phyloP scores from a whole-genome alignment of 2,113 vertebrate genomes.

The Aldabrachelys gigantea region DNA sequence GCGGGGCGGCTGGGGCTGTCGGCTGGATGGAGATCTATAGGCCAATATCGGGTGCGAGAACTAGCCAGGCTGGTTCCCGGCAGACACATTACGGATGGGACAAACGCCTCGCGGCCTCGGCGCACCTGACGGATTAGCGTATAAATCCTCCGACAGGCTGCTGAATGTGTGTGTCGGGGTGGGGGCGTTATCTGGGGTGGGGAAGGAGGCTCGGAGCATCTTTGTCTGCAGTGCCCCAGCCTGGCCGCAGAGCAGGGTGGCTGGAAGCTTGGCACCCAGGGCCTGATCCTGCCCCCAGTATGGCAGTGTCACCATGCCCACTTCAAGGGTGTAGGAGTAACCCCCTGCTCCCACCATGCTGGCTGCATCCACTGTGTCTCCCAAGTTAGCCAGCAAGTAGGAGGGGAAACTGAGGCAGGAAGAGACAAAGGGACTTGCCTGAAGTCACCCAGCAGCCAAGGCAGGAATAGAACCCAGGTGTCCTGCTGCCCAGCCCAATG shows the following conservation, averaged over 20 bases:
- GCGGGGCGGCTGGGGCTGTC: background rate
- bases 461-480: too few relatives aligned
- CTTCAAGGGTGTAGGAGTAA: too few relatives aligned
- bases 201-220: background rate
- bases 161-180: background rate
- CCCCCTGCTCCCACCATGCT: background rate
- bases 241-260: background rate
- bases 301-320: too few relatives aligned
- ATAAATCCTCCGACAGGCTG: background rate
- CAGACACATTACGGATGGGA: background rate
- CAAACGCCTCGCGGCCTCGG: background rate
- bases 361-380: background rate
- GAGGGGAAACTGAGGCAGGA: background rate
- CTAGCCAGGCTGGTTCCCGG: background rate
- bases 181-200: too few relatives aligned
- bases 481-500: background rate
- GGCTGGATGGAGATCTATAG: background rate
- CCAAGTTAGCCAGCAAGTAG: background rate
- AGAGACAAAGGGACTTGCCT: too few relatives aligned
- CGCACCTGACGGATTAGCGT: background rate
- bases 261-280: background rate
- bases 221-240: background rate
- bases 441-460: too few relatives aligned
- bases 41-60: background rate
- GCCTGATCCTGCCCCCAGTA: background rate